phyloP scores from a whole-genome alignment of 2,888 invertebrate species.

The Cyclophora albipunctata region DNA sequence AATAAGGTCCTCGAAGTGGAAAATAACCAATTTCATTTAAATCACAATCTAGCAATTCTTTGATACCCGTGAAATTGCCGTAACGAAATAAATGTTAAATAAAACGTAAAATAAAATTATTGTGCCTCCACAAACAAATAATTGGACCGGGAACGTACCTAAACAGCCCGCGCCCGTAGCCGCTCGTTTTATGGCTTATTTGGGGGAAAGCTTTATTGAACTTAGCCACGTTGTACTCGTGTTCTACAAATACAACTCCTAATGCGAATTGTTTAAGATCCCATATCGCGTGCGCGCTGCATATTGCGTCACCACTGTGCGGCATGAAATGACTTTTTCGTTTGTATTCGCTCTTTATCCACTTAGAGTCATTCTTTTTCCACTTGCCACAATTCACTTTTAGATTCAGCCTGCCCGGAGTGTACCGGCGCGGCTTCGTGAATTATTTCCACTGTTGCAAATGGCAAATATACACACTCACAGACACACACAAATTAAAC shows the following conservation, averaged over 20 bases:
- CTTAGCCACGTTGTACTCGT: conserved; percentile 59
- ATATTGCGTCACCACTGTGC: conserved; percentile 57
- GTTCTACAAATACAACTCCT: conserved; percentile 48
- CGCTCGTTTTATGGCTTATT: conserved; percentile 74
- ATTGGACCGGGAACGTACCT: conserved; percentile 66
- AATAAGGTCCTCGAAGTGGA: conserved; percentile 63
- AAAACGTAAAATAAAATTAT: conserved; percentile 76
- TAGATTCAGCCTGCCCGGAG: conserved; percentile 53
- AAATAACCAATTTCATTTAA: conserved; percentile 73
- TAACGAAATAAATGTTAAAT: conserved; percentile 76
- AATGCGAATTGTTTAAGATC: conserved; percentile 32
- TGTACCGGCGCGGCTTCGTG: conserved; percentile 41
- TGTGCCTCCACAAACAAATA: conserved; percentile 75
- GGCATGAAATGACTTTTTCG: conserved; percentile 74
- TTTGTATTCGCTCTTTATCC: conserved; percentile 74
- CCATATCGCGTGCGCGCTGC: conserved; percentile 28
- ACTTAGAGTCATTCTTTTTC: conserved; percentile 73
- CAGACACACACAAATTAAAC: no score
- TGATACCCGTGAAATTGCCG: conserved; percentile 76
- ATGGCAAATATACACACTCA: neutral
- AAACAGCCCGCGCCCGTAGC: conserved; percentile 35
- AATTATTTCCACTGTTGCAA: conserved; percentile 29
- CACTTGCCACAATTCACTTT: conserved; percentile 74
- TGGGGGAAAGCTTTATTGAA: conserved; percentile 75
- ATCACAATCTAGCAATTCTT: conserved; percentile 73